Conservation (phyloP, 2,797 vertebrate species). For the Parauchenoglanis punctatus region DNA sequence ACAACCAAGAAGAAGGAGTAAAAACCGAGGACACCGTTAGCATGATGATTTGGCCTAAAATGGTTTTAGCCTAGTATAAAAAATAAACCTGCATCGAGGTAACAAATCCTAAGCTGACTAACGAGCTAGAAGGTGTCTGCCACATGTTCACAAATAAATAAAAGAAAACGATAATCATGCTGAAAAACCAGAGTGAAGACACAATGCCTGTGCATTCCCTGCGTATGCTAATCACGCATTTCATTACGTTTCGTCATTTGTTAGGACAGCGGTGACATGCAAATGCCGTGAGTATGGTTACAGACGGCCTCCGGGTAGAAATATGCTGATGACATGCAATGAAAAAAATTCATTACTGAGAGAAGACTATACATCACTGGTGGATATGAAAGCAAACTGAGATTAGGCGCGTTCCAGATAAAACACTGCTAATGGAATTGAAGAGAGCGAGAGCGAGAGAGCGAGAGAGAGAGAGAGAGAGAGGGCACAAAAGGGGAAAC, state of each 20-base stretch:
- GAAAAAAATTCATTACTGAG: constrained; percentile 54
- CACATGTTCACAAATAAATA: too few relatives aligned
- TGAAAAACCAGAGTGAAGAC: background rate
- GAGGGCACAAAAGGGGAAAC: background rate
- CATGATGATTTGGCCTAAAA: background rate
- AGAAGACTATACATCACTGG: constrained; percentile 59
- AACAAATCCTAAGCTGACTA: background rate
- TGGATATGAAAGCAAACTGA: constrained; percentile 61
- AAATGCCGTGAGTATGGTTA: constrained; percentile 28
- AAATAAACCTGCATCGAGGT: too few relatives aligned
- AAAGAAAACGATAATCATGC: too few relatives aligned
- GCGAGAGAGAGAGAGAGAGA: background rate
- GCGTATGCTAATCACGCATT: constrained; percentile 54
- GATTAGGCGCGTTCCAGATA: constrained; percentile 72
- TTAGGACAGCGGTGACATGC: constrained; percentile 42
- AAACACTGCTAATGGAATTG: constrained; percentile 67
- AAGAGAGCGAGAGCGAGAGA: background rate
- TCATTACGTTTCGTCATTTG: constrained; percentile 30
- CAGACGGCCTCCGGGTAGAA: constrained; percentile 19
- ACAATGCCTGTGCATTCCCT: background rate
- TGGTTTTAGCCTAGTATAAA: background rate
- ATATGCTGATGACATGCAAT: constrained; percentile 51
- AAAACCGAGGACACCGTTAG: background rate
- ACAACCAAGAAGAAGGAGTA: background rate
- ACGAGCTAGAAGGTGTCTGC: background rate